A percentile compares a stretch with the other conserved stretches of the same genome.
phyloP scores from a whole-genome alignment of 2,113 vertebrate genomes.

The Globicephala melas region DNA sequence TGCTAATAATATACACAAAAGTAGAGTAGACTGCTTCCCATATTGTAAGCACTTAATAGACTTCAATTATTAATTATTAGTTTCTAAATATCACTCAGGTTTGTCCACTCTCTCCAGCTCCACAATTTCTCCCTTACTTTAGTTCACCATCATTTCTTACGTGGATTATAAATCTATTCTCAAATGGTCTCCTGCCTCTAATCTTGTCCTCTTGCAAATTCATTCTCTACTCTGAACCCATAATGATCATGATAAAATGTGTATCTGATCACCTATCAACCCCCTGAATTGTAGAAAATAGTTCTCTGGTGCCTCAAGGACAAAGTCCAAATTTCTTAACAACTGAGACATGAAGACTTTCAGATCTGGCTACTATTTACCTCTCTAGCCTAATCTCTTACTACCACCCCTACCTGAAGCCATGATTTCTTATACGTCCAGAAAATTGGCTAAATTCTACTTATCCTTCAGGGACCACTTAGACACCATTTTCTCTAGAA shows the following conservation, averaged over 20 bases:
- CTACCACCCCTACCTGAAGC: not conserved
- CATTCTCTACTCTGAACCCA: not conserved
- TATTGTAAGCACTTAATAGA: not conserved
- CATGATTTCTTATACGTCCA: not conserved
- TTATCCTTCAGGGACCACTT: not conserved
- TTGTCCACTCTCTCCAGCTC: not conserved
- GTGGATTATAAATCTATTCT: not conserved
- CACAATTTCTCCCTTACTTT: not conserved
- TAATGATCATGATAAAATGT: not conserved
- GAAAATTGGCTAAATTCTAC: not conserved
- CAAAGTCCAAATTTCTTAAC: not conserved
- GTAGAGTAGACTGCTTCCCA: not conserved
- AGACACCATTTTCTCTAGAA: not conserved
- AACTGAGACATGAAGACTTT: not conserved
- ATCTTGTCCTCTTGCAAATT: not conserved
- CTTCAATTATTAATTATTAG: not conserved
- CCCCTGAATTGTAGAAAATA: not conserved
- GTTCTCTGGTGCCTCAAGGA: not conserved
- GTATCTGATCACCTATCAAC: not conserved
- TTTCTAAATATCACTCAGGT: slow-evolving; percentile 3
- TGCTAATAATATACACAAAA: not conserved
- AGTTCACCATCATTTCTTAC: not conserved
- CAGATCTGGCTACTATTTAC: not conserved
- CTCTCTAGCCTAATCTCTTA: not conserved
- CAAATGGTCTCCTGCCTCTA: not conserved